These are phyloP conservation scores for Pediacus dermestoides DNA, from an alignment of 2,888 invertebrate genomes.

Conservation along the genomic window DNA sequence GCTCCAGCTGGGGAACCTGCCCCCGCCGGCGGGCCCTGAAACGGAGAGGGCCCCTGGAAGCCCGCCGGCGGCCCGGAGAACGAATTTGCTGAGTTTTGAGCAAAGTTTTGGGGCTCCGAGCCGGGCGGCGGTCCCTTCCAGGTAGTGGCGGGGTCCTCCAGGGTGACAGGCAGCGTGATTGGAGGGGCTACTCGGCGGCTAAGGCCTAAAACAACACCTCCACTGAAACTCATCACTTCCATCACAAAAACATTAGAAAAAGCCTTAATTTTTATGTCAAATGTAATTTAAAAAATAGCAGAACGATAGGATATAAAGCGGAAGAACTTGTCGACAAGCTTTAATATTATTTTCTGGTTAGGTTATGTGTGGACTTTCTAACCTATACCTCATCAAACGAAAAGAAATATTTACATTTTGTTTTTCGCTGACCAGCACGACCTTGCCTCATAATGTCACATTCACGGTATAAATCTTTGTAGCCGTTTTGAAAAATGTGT, in stretches of 20 bases:
- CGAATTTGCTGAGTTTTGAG: slow-evolving; percentile 59
- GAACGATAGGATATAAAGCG: too few species aligned
- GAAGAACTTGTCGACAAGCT: too few species aligned
- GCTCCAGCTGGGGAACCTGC: slow-evolving; percentile 74
- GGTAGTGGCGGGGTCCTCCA: slow-evolving; percentile 71
- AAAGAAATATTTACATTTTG: slow-evolving; percentile 51
- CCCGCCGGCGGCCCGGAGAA: slow-evolving; percentile 59
- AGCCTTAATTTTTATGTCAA: too few species aligned
- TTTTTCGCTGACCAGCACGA: slow-evolving; percentile 55
- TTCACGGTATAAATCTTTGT: slow-evolving; percentile 31
- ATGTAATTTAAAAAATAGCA: too few species aligned
- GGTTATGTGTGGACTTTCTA: slow-evolving; percentile 39
- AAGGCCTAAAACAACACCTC: slow-evolving; percentile 70
- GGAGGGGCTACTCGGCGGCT: slow-evolving; percentile 72
- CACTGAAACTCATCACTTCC: too few species aligned
- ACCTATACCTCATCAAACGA: slow-evolving; percentile 32
- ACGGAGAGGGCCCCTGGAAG: slow-evolving; percentile 56
- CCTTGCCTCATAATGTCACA: slow-evolving; percentile 55
- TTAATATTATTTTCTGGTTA: slow-evolving; percentile 27
- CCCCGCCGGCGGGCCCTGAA: slow-evolving; percentile 66
- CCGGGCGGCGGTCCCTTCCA: slow-evolving; percentile 76
- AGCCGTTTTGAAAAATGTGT: slow-evolving; percentile 42
- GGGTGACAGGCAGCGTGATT: slow-evolving; percentile 67
- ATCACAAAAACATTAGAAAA: slow-evolving; percentile 5
- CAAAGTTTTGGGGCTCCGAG: slow-evolving; percentile 64